Evolutionary conservation across 2,888 invertebrate species (phyloP).

Genomic region (Philereme vetulata): DNA sequence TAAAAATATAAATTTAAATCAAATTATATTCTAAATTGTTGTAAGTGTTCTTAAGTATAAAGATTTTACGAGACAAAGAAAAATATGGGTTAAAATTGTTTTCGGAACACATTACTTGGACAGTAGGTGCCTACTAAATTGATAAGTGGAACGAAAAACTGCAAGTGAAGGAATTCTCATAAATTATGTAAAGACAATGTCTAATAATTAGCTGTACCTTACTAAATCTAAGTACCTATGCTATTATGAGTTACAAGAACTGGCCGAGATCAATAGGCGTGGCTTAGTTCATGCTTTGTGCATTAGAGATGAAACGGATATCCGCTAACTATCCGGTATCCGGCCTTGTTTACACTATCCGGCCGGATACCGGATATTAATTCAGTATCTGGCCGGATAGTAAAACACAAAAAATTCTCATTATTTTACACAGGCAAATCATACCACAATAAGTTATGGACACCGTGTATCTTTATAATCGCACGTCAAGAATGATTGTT

Average conservation of each 20-base stretch:
- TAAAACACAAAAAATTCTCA: too few relatives aligned
- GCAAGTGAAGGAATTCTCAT: constrained; percentile 46
- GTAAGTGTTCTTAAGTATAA: constrained; percentile 78
- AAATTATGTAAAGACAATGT: constrained; percentile 59
- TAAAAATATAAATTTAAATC: constrained; percentile 28
- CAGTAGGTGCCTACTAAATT: constrained; percentile 43
- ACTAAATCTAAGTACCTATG: constrained; percentile 26
- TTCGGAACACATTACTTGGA: constrained; percentile 6
- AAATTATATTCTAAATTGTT: constrained; percentile 80
- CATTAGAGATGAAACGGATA: too few relatives aligned
- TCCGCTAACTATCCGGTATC: too few relatives aligned
- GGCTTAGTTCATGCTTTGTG: too few relatives aligned
- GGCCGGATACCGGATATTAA: too few relatives aligned
- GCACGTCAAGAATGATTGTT: too few relatives aligned
- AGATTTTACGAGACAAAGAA: constrained; percentile 68
- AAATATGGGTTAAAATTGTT: constrained; percentile 48
- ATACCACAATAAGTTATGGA: too few relatives aligned
- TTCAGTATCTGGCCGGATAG: too few relatives aligned
- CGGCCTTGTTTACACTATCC: too few relatives aligned
- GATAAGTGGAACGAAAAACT: constrained; percentile 36
- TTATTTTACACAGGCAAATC: too few relatives aligned
- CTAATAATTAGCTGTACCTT: constrained; percentile 44
- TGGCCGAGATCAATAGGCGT: too few relatives aligned
- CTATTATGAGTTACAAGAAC: not conserved
- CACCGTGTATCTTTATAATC: too few relatives aligned